phyloP scores from a whole-genome alignment of 2,797 vertebrate genomes.

The Peromyscus eremicus region DNA sequence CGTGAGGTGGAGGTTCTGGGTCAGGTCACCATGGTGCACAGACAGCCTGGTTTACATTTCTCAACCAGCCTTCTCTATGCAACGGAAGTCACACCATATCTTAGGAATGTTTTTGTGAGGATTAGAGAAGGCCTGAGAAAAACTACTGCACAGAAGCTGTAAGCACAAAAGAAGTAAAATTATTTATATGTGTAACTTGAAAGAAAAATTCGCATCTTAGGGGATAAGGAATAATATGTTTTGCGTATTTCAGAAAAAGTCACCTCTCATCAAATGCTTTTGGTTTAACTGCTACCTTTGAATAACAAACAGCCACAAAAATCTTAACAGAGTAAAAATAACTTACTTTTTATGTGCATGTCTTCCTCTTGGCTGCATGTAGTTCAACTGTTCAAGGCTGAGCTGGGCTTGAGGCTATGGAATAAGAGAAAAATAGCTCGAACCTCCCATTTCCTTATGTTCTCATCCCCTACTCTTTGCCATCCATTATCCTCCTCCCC shows the following conservation, averaged over 20 bases:
- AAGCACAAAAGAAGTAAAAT: not conserved
- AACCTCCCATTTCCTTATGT: too few species aligned
- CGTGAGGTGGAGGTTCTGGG: not conserved
- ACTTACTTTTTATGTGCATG: not conserved
- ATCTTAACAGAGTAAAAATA: not conserved
- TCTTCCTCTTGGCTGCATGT: not conserved
- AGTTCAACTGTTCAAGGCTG: not conserved
- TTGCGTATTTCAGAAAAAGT: not conserved
- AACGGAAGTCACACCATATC: not conserved
- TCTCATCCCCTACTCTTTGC: too few species aligned
- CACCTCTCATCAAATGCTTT: not conserved
- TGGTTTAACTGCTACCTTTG: conserved; percentile 22
- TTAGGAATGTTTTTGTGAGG: not conserved
- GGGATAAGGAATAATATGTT: not conserved
- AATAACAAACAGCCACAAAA: not conserved
- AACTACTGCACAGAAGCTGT: not conserved
- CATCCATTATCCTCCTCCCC: too few species aligned
- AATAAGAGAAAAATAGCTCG: not conserved
- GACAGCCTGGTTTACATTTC: not conserved
- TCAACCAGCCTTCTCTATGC: not conserved
- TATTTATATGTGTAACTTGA: not conserved
- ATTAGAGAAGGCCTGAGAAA: not conserved
- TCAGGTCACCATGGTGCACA: not conserved
- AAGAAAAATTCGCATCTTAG: conserved; percentile 46
- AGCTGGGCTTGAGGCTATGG: not conserved